These are phyloP conservation scores for Paedocypris sp. DNA, from an alignment of 2,113 vertebrate species.

Conservation along the genomic window DNA sequence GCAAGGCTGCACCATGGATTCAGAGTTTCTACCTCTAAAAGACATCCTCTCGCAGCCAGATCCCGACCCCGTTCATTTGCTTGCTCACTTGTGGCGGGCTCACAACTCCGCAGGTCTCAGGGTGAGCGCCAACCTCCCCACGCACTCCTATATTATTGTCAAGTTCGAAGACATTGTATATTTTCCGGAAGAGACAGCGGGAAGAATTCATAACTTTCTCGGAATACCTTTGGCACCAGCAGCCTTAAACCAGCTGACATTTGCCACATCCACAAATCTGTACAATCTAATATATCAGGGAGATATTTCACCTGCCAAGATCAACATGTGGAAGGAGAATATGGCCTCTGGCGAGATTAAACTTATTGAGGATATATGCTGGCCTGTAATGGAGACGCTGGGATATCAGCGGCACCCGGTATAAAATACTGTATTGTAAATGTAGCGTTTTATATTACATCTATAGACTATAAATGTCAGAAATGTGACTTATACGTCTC, in stretches of 20 bases:
- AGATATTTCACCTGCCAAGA: slow-evolving; percentile 66
- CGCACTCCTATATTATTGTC: slow-evolving; percentile 58
- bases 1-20: slow-evolving; percentile 58
- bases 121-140: slow-evolving; percentile 55
- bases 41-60: slow-evolving; percentile 54
- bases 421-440: slow-evolving; percentile 2
- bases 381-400: slow-evolving; percentile 66
- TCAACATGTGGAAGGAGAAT: slow-evolving; percentile 64
- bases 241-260: slow-evolving; percentile 78
- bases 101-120: slow-evolving; percentile 70
- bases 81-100: slow-evolving; percentile 74
- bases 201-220: slow-evolving; percentile 68
- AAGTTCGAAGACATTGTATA: slow-evolving; percentile 76
- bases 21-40: slow-evolving; percentile 64
- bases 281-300: slow-evolving; percentile 78
- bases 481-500: neutral
- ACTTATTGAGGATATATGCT: slow-evolving; percentile 68
- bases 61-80: slow-evolving; percentile 54
- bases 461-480: neutral
- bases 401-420: slow-evolving; percentile 66
- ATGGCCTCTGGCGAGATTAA: slow-evolving; percentile 66
- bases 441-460: neutral
- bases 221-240: slow-evolving; percentile 73
- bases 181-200: slow-evolving; percentile 65
- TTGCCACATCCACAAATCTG: slow-evolving; percentile 75